These are phyloP conservation scores for Scaptodrosophila latifasciaeformis DNA, from an alignment of 2,888 invertebrate species.

Conservation along the genomic window DNA sequence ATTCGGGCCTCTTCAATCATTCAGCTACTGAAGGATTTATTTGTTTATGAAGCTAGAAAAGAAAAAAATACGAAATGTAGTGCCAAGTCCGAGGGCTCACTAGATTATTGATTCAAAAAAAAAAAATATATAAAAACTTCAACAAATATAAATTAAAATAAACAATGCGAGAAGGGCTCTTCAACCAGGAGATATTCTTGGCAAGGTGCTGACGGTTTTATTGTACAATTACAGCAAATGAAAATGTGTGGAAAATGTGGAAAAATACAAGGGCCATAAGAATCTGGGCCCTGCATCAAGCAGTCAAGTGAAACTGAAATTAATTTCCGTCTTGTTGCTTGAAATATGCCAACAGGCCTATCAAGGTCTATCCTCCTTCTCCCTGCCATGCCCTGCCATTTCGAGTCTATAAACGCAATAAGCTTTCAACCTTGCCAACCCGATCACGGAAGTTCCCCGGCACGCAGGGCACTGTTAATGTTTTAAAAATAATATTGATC, in stretches of 20 bases:
- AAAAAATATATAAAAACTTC: constrained; percentile 62
- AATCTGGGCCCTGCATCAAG: too few relatives aligned
- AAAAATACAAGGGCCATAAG: constrained; percentile 17
- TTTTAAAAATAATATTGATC: constrained; percentile 64
- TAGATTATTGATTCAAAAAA: constrained; percentile 13
- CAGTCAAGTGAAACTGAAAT: constrained; percentile 49
- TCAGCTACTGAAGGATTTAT: constrained; percentile 42
- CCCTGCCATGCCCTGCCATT: constrained; percentile 8
- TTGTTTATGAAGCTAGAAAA: constrained; percentile 35
- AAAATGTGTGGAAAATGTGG: constrained; percentile 8
- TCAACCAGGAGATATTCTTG: constrained; percentile 15
- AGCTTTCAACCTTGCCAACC: constrained; percentile 21
- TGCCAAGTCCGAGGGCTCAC: too few relatives aligned
- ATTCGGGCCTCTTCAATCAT: background rate
- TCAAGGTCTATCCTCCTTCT: constrained; percentile 1
- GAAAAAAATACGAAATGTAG: too few relatives aligned
- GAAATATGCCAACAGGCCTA: constrained; percentile 45
- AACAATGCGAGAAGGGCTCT: constrained; percentile 34
- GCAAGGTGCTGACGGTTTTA: constrained; percentile 56
- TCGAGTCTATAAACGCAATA: background rate
- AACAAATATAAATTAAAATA: constrained; percentile 63
- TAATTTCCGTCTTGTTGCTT: constrained; percentile 53
- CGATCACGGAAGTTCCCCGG: constrained; percentile 33
- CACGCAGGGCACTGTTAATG: constrained; percentile 45
- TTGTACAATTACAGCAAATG: constrained; percentile 52